Conservation (phyloP, 2,797 vertebrate genomes). For the Helostoma temminkii region DNA sequence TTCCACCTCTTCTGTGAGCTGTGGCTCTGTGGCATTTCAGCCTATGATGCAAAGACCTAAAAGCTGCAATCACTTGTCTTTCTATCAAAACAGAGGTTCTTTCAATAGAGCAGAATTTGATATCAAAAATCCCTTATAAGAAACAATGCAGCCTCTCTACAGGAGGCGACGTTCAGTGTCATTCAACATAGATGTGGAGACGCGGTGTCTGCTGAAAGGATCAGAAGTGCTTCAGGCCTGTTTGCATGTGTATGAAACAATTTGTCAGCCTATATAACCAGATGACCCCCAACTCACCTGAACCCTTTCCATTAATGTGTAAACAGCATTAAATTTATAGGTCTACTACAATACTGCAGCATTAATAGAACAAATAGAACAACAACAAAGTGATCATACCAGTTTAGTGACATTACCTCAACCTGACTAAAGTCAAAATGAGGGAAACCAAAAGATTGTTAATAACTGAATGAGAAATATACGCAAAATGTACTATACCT, state of each 20-base stretch:
- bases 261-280: conserved; percentile 67
- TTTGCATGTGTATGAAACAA: conserved; percentile 70
- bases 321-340: background rate
- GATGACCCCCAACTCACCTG: conserved; percentile 51
- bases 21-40: conserved; percentile 36
- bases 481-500: too few species aligned
- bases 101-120: conserved; percentile 62
- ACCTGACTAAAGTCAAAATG: background rate
- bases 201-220: conserved; percentile 67
- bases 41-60: conserved; percentile 40
- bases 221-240: conserved; percentile 59
- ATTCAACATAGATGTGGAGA: conserved; percentile 61
- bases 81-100: conserved; percentile 55
- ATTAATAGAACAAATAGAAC: background rate
- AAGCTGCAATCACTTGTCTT: conserved; percentile 49
- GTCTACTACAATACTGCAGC: background rate
- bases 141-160: conserved; percentile 70
- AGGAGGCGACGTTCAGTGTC: conserved; percentile 63
- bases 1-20: conserved; percentile 45
- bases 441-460: background rate
- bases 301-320: conserved; percentile 9
- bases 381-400: background rate
- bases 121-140: conserved; percentile 52
- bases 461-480: background rate
- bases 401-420: background rate